Evolutionary conservation across 1,140 invertebrate genomes (phyloP).

Genomic region (Calephelis virginiensis): DNA sequence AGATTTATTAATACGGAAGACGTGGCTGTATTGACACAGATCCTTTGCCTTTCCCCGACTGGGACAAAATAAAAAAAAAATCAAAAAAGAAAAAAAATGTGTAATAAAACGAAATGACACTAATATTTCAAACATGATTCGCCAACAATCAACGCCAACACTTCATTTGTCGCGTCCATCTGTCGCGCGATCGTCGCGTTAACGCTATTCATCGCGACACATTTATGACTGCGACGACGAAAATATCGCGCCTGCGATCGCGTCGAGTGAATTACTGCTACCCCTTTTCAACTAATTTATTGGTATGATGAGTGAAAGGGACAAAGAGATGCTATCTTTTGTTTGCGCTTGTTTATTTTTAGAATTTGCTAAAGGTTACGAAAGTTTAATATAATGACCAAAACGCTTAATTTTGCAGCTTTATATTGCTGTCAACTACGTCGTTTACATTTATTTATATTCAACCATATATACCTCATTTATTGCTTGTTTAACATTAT

Average conservation of each 20-base stretch:
- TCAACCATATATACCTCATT: too few relatives aligned
- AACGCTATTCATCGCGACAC: slow-evolving; percentile 40
- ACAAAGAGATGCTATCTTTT: slow-evolving; percentile 34
- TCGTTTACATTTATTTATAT: too few relatives aligned
- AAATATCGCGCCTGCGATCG: slow-evolving; percentile 50
- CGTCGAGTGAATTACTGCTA: slow-evolving; percentile 52
- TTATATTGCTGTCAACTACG: too few relatives aligned
- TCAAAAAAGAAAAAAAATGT: neutral
- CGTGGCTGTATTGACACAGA: too few relatives aligned
- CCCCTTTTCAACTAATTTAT: slow-evolving; percentile 54
- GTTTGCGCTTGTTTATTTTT: slow-evolving; percentile 1
- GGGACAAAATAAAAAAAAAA: too few relatives aligned
- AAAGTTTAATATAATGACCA: too few relatives aligned
- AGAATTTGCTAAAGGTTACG: neutral
- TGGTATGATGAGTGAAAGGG: slow-evolving; percentile 45
- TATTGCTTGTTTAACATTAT: too few relatives aligned
- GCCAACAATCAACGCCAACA: slow-evolving; percentile 10
- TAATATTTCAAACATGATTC: slow-evolving; percentile 11
- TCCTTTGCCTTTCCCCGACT: too few relatives aligned
- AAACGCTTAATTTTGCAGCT: too few relatives aligned
- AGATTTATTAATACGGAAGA: too few relatives aligned
- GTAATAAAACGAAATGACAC: slow-evolving; percentile 1
- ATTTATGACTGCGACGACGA: slow-evolving; percentile 58
- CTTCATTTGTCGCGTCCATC: slow-evolving; percentile 37
- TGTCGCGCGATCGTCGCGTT: slow-evolving; percentile 37